Conservation (phyloP, 2,888 invertebrate species). For the Nemapogon koenigi region DNA sequence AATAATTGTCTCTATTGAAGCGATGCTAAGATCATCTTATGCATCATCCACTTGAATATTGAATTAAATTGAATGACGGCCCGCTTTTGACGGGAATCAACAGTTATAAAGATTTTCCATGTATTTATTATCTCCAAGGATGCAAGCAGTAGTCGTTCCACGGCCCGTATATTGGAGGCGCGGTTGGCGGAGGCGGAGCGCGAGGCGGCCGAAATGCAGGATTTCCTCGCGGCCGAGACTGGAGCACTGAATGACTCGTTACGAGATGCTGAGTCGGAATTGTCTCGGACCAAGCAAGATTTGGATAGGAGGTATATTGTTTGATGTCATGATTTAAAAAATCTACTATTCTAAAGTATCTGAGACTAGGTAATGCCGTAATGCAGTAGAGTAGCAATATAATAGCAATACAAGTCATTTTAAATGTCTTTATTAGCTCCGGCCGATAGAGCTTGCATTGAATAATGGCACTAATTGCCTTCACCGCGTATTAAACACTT, state of each 20-base stretch:
- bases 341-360: too few species aligned
- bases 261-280: conserved; percentile 76
- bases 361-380: too few species aligned
- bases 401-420: too few species aligned
- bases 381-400: too few species aligned
- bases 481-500: too few species aligned
- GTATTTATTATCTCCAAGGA: conserved; percentile 66
- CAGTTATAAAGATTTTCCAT: not conserved
- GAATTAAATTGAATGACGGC: not conserved
- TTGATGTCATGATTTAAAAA: not conserved
- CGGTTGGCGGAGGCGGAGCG: conserved; percentile 80
- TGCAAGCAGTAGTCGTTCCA: conserved; percentile 70
- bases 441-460: too few species aligned
- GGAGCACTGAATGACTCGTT: conserved; percentile 79
- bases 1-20: too few species aligned
- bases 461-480: too few species aligned
- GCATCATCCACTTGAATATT: not conserved
- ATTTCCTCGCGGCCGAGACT: conserved; percentile 88
- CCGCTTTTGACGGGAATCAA: not conserved
- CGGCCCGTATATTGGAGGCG: conserved; percentile 71
- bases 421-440: too few species aligned
- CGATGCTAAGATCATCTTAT: not conserved
- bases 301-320: conserved; percentile 38
- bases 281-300: conserved; percentile 39
- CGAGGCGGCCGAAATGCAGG: conserved; percentile 84